Evolutionary conservation across 2,888 invertebrate genomes (phyloP), one percentile per base, ranked within the genome.

Genomic region (Drosophila neotestacea): DNA sequence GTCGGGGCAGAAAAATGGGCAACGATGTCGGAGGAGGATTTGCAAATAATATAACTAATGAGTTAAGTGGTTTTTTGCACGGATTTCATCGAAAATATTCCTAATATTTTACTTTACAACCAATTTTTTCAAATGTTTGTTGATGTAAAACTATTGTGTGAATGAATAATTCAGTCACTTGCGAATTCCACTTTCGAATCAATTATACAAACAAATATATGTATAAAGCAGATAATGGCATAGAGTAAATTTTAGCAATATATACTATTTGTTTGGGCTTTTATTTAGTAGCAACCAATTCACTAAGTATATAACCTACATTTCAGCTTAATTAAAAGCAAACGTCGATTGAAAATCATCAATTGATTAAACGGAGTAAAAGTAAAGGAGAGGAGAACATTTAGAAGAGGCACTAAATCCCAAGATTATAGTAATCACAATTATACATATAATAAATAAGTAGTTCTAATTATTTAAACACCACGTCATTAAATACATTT

Each of bases 41-140:
- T 34, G 44, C 36, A 64, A 48, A 62, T 46, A 54, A 55, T 56
- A 51, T 41, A 27, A 50, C 52, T 54, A 74, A 74, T 54, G 60
- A 67, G 56, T 44, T 56, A 34, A 47, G 34, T 61, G 65, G 4
- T 50, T 34, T 30, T 68, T 59, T 34, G 16, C 22, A 56, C 5
- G 6, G 44, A n/a, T 28, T 50, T 16, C n/a, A 28, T 38, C 30
- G 34, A 42, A 11, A 32, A 42, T 36, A 59, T 32, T 28, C 22
- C 28, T 13, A 59, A 52, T 32, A 32, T n/a, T 54, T 52, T 16
- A 6, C 22, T 46, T 36, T 28, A 28, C 42, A 46, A 39, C 16
- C 1, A 1, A 6, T 13, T 38, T 51, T 51, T 38, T 4, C 22
- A 36, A 27, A 36, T 36, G 1, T 39, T 39, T 52, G 7, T 28